These are phyloP conservation scores for Chlorodrepanis virens DNA, from an alignment of 2,113 vertebrate genomes.

Conservation along the genomic window DNA sequence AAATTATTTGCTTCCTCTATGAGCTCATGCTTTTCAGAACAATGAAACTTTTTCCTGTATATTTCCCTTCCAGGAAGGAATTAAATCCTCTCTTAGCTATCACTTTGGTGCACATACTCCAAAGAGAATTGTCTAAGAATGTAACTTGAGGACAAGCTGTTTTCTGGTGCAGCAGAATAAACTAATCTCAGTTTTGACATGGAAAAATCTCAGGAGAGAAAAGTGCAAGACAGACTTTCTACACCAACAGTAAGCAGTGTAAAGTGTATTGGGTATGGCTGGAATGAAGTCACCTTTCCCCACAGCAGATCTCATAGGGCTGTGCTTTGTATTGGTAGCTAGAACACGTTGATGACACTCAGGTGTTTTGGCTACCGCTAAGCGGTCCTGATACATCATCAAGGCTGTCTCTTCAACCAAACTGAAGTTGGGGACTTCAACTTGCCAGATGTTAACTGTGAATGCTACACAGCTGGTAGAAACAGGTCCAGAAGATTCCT, in stretches of 20 bases:
- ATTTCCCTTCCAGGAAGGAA: not conserved
- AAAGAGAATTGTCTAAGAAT: not conserved
- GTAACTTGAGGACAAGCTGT: not conserved
- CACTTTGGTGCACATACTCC: not conserved
- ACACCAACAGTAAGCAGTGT: not conserved
- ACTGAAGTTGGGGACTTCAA: not conserved
- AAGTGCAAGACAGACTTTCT: not conserved
- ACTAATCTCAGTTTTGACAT: not conserved
- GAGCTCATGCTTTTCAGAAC: not conserved
- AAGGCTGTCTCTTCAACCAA: not conserved
- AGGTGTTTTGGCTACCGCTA: not conserved
- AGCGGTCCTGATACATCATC: not conserved
- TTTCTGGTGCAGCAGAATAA: not conserved
- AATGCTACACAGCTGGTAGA: not conserved
- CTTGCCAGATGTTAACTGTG: not conserved
- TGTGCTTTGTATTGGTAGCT: not conserved
- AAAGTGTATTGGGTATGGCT: not conserved
- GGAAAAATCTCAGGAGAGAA: not conserved
- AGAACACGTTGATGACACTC: not conserved
- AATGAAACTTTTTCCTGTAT: not conserved
- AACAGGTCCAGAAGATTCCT: not conserved
- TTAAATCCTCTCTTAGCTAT: not conserved
- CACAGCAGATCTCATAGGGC: not conserved
- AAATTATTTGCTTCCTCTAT: not conserved
- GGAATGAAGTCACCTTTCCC: not conserved